Evolutionary conservation across 1,140 invertebrate genomes (phyloP).

Genomic region (Helicoverpa armigera): DNA sequence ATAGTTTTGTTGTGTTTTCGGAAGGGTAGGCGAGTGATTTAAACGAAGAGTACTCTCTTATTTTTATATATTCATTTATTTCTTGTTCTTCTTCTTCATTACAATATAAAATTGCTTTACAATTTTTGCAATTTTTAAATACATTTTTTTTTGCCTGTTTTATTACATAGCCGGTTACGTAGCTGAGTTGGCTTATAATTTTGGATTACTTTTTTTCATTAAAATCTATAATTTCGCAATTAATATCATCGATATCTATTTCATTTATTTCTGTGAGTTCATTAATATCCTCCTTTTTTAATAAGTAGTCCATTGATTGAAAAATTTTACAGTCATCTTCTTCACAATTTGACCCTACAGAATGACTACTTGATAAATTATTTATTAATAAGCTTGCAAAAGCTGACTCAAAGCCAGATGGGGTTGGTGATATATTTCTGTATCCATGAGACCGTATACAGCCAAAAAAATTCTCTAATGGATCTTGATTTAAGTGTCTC

Average conservation of each 20-base stretch:
- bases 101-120: no score
- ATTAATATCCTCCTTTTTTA: background rate
- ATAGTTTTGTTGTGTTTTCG: background rate
- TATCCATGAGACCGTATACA: background rate
- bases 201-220: no score
- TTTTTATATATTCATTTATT: no score
- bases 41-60: no score
- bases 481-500: slow-evolving; percentile 1
- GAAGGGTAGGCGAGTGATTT: background rate
- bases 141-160: no score
- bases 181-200: no score
- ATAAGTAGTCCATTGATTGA: background rate
- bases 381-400: background rate
- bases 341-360: slow-evolving; percentile 18
- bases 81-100: no score
- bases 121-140: no score
- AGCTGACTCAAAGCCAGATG: background rate
- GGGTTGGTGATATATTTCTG: background rate
- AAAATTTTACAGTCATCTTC: background rate
- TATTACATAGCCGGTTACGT: no score
- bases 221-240: background rate
- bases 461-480: slow-evolving; percentile 1
- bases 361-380: background rate
- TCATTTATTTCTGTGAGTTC: background rate
- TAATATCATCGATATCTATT: background rate